phyloP scores from a whole-genome alignment of 2,888 invertebrate species.

The Pristionchus maxplancki region DNA sequence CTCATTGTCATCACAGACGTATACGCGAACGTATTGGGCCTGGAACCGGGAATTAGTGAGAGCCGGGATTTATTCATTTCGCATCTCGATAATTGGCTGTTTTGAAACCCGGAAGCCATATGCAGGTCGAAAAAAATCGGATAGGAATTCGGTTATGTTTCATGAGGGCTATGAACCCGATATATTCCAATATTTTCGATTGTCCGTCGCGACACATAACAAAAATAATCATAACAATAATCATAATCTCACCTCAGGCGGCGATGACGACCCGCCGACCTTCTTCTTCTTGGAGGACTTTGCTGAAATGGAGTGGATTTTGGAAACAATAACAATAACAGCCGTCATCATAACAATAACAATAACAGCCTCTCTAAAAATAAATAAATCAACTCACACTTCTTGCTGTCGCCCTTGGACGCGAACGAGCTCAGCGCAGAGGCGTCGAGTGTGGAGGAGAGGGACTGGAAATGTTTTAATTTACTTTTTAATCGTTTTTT shows the following conservation, averaged over 20 bases:
- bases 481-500: too few relatives aligned
- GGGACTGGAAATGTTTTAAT: slow-evolving; percentile 38
- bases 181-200: too few relatives aligned
- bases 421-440: not conserved
- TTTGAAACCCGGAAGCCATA: too few relatives aligned
- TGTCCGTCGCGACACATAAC: too few relatives aligned
- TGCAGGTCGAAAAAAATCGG: too few relatives aligned
- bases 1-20: slow-evolving; percentile 24
- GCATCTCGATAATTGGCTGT: too few relatives aligned
- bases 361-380: too few relatives aligned
- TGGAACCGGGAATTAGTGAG: not conserved
- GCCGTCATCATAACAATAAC: too few relatives aligned
- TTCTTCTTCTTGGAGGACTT: slow-evolving; percentile 51
- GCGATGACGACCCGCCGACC: slow-evolving; percentile 32
- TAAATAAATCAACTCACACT: not conserved
- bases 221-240: too few relatives aligned
- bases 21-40: slow-evolving; percentile 27
- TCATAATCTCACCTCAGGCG: slow-evolving; percentile 21
- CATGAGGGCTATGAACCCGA: not conserved
- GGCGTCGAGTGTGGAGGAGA: slow-evolving; percentile 39
- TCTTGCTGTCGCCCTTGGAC: slow-evolving; percentile 31
- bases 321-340: too few relatives aligned
- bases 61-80: not conserved
- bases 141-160: not conserved
- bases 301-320: too few relatives aligned